phyloP scores from a whole-genome alignment of 2,113 vertebrate species.

The Ctenodactylus gundi region DNA sequence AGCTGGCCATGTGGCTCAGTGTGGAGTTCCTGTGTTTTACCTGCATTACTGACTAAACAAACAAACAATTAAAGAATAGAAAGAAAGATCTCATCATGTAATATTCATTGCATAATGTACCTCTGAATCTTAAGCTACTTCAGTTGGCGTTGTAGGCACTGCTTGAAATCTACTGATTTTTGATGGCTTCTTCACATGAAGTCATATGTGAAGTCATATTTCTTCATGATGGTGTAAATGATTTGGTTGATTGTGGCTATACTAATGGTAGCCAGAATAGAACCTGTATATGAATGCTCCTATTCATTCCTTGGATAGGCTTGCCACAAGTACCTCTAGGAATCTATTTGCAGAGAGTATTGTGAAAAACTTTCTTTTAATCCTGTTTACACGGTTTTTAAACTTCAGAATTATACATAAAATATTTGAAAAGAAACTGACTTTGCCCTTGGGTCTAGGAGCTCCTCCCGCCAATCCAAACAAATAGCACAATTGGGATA shows the following conservation, averaged over 20 bases:
- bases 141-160: neutral
- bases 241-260: neutral
- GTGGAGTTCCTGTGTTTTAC: too few relatives aligned
- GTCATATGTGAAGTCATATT: neutral
- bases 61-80: too few relatives aligned
- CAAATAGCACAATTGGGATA: neutral
- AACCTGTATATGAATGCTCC: neutral
- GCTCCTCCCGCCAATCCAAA: neutral
- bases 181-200: neutral
- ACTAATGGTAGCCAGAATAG: neutral
- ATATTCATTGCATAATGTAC: neutral
- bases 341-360: neutral
- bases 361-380: slow-evolving; percentile 55
- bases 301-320: neutral
- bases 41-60: too few relatives aligned
- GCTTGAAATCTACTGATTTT: neutral
- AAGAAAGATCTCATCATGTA: neutral
- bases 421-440: slow-evolving; percentile 27
- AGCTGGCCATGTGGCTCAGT: too few relatives aligned
- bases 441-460: neutral
- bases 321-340: neutral
- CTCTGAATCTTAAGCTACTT: neutral
- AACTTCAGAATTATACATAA: neutral
- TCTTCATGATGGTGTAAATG: neutral
- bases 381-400: neutral